Evolutionary conservation across 2,888 invertebrate genomes (phyloP).

Genomic region (Colletes collaris): DNA sequence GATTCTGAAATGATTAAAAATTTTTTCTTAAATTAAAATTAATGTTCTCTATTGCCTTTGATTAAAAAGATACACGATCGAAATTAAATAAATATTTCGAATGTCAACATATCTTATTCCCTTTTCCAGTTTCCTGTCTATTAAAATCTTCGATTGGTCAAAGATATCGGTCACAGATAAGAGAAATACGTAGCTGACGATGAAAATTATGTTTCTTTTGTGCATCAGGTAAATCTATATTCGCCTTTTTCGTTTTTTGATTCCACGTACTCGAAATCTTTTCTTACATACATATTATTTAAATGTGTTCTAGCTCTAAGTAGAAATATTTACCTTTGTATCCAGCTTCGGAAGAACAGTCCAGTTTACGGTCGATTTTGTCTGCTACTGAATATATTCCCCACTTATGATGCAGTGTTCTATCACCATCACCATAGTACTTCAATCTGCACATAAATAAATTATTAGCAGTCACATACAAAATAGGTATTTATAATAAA

Average conservation of each 20-base stretch:
- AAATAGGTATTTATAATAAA: background rate
- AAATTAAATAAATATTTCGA: background rate
- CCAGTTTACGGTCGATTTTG: constrained; percentile 56
- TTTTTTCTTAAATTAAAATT: background rate
- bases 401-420: constrained; percentile 82
- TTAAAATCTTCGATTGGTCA: background rate
- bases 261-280: background rate
- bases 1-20: constrained; percentile 28
- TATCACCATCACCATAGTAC: constrained; percentile 82
- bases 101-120: background rate
- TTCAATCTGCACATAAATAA: constrained; percentile 71
- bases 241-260: background rate
- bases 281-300: background rate
- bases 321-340: constrained; percentile 17
- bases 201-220: background rate
- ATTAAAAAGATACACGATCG: background rate
- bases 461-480: background rate
- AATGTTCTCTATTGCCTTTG: background rate
- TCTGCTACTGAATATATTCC: constrained; percentile 82
- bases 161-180: background rate
- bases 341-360: background rate
- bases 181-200: too few species aligned
- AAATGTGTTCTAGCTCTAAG: background rate
- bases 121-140: background rate
- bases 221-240: background rate